A percentile compares a stretch with the other conserved stretches of the same genome.
These are phyloP conservation scores for Eurypyga helias DNA, from an alignment of 2,113 vertebrate genomes.

Conservation along the genomic window DNA sequence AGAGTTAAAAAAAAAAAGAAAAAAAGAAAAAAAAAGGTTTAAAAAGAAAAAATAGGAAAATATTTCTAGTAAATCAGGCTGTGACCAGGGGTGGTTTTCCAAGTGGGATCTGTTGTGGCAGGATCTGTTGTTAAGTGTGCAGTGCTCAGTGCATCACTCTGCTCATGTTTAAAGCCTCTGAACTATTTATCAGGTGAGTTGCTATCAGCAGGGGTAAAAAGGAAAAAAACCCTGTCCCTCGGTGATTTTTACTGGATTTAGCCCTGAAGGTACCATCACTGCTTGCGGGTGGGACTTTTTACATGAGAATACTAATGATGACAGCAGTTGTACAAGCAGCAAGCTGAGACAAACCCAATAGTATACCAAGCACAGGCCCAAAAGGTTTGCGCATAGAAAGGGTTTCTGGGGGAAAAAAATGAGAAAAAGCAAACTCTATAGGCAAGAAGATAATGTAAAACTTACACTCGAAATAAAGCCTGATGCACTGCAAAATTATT, in stretches of 20 bases:
- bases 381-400: background rate
- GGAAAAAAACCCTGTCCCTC: background rate
- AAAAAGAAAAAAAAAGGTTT: too few relatives aligned
- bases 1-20: background rate
- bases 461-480: slow-evolving; percentile 44
- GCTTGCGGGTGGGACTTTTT: background rate
- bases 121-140: background rate
- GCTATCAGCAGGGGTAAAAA: background rate
- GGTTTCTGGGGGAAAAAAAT: background rate
- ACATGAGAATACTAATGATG: fast-evolving
- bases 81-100: background rate
- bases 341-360: background rate
- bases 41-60: background rate
- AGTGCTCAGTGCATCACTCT: background rate
- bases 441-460: slow-evolving; percentile 29
- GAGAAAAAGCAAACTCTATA: background rate
- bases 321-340: background rate
- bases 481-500: slow-evolving; percentile 63
- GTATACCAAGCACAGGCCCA: background rate
- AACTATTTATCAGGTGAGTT: background rate
- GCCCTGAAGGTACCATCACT: background rate
- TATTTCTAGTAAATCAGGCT: background rate
- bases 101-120: background rate
- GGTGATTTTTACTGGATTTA: background rate
- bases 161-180: background rate